These are phyloP conservation scores for Drosophila neonasuta DNA, from an alignment of 2,888 invertebrate genomes.

Conservation along the genomic window DNA sequence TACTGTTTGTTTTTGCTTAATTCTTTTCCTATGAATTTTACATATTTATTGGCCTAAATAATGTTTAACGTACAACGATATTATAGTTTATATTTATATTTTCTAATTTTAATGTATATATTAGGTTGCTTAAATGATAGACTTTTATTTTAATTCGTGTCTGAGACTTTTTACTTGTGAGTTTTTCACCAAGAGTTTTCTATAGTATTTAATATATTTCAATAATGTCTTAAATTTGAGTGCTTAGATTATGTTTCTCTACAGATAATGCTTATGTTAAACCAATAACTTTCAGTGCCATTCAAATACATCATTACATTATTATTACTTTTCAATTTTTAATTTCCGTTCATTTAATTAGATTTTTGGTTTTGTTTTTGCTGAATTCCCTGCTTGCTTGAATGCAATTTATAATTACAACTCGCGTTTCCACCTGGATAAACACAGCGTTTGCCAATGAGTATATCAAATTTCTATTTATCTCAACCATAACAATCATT, in stretches of 20 bases:
- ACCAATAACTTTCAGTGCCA: slow-evolving; percentile 35
- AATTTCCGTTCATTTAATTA: not conserved
- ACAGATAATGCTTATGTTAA: slow-evolving; percentile 6
- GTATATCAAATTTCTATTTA: slow-evolving; percentile 40
- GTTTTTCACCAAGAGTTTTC: slow-evolving; percentile 47
- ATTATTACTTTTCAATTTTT: slow-evolving; percentile 6
- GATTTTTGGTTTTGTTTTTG: slow-evolving; percentile 10
- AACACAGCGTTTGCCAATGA: slow-evolving; percentile 36
- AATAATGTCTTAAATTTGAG: slow-evolving; percentile 26
- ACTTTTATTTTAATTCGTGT: slow-evolving; percentile 25
- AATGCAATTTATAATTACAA: slow-evolving; percentile 44
- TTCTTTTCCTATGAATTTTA: slow-evolving; percentile 3
- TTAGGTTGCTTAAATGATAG: slow-evolving; percentile 6
- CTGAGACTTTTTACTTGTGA: slow-evolving; percentile 41
- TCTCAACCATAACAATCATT: slow-evolving; percentile 25
- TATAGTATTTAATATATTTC: slow-evolving; percentile 14
- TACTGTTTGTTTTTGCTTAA: not conserved
- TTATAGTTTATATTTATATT: not conserved
- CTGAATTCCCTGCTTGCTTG: slow-evolving; percentile 21
- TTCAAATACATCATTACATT: slow-evolving; percentile 15
- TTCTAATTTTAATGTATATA: not conserved
- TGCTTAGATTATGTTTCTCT: slow-evolving; percentile 6
- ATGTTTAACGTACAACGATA: slow-evolving; percentile 30
- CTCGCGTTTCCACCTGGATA: slow-evolving; percentile 14
- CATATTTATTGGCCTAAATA: slow-evolving; percentile 9